Conservation (phyloP, 2,888 invertebrate genomes). For the Hedya salicella region DNA sequence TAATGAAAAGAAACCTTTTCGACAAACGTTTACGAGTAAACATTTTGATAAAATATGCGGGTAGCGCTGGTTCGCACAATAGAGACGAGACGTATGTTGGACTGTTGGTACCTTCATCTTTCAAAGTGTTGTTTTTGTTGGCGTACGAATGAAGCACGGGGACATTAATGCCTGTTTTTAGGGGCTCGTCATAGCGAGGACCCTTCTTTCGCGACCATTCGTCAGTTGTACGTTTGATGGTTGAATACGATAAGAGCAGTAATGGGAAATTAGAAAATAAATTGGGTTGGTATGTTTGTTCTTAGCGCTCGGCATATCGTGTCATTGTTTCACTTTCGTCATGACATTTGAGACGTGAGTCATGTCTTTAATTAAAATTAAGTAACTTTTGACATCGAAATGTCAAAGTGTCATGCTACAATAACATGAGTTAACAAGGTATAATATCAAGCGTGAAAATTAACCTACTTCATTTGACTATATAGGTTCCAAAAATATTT, state of each 20-base stretch:
- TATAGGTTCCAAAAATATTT: no score
- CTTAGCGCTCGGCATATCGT: neutral
- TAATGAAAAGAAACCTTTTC: conserved; percentile 42
- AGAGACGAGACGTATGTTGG: no score
- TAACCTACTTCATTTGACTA: no score
- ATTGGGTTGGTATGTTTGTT: conserved; percentile 8
- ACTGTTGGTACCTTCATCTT: conserved; percentile 39
- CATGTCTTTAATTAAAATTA: no score
- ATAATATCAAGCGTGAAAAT: no score
- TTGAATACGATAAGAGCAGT: conserved; percentile 16
- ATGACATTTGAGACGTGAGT: neutral
- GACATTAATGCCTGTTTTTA: conserved; percentile 37
- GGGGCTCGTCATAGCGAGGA: conserved; percentile 26
- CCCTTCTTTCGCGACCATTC: conserved; percentile 28
- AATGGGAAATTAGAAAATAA: conserved; percentile 31
- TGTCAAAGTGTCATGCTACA: no score
- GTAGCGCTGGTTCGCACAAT: conserved; percentile 25
- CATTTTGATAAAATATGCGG: conserved; percentile 41
- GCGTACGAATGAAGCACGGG: conserved; percentile 24
- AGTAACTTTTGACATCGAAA: no score
- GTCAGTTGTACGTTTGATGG: conserved; percentile 28
- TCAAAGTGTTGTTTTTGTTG: conserved; percentile 41
- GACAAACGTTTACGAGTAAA: conserved; percentile 40
- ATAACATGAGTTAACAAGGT: no score
- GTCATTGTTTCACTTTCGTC: conserved; percentile 5